Evolutionary conservation across 2,797 vertebrate species (phyloP).

Genomic region (Microctenopoma lineatum): DNA sequence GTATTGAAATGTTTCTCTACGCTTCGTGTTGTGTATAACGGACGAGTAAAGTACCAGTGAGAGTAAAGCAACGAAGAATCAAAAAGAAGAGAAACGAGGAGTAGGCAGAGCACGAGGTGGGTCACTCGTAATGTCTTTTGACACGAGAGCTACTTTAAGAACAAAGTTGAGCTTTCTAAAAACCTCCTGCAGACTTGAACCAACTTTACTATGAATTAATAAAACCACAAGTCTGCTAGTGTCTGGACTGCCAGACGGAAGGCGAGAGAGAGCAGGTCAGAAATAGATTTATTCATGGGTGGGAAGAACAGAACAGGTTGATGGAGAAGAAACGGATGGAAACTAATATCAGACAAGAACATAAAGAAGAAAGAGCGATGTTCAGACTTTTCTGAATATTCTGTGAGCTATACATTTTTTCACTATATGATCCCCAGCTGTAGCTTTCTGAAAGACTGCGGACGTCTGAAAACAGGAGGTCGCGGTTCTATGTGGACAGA

Average conservation of each 20-base stretch:
- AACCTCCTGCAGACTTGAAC: constrained; percentile 48
- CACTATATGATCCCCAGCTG: too few relatives aligned
- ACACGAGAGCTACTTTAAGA: constrained; percentile 61
- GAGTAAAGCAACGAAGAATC: neutral
- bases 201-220: constrained; percentile 72
- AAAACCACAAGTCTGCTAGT: constrained; percentile 57
- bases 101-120: constrained; percentile 22
- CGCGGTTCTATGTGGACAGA: too few relatives aligned
- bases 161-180: constrained; percentile 60
- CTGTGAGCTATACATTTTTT: too few relatives aligned
- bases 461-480: too few relatives aligned
- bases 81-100: constrained; percentile 3
- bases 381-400: too few relatives aligned
- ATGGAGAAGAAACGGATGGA: constrained; percentile 23
- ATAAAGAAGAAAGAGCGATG: too few relatives aligned
- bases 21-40: neutral
- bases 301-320: neutral
- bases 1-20: neutral
- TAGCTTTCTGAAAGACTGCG: too few relatives aligned
- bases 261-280: constrained; percentile 25
- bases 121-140: constrained; percentile 58
- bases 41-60: neutral
- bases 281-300: constrained; percentile 29
- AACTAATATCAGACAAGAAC: neutral
- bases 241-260: constrained; percentile 61